Conservation (phyloP, 23 tunicate genomes). For the Halocynthia aurantium region DNA sequence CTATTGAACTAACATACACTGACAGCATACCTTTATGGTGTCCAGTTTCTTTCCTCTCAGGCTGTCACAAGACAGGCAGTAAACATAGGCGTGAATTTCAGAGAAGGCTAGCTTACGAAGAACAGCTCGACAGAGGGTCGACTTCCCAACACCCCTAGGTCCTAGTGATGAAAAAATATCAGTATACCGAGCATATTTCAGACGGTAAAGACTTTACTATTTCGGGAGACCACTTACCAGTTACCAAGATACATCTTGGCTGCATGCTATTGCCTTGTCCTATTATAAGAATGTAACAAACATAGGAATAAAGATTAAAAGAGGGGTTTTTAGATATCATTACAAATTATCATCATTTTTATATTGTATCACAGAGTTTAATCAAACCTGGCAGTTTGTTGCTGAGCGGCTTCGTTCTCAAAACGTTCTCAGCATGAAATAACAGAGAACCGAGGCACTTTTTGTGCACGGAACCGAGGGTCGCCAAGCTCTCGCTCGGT, state of each 20-base stretch:
- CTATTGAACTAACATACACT: too few relatives aligned
- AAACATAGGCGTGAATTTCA: conserved; percentile 41
- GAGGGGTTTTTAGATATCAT: too few relatives aligned
- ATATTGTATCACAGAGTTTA: too few relatives aligned
- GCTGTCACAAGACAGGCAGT: conserved; percentile 37
- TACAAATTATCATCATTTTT: too few relatives aligned
- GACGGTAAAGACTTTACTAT: too few relatives aligned
- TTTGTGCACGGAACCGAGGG: not conserved
- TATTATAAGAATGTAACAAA: too few relatives aligned
- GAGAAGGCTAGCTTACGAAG: conserved; percentile 39
- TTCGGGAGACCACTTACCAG: not conserved
- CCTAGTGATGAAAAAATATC: conserved; percentile 12
- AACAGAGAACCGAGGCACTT: not conserved
- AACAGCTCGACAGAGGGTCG: conserved; percentile 41
- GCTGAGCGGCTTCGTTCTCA: not conserved
- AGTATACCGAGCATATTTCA: too few relatives aligned
- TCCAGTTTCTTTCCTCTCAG: conserved; percentile 72
- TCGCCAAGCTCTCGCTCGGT: conserved; percentile 1
- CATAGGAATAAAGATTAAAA: too few relatives aligned
- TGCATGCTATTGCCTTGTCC: not conserved
- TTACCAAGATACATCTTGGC: conserved; percentile 28
- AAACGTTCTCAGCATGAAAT: conserved; percentile 1
- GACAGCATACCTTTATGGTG: conserved; percentile 14
- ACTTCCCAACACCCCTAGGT: conserved; percentile 75
- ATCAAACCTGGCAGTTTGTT: not conserved